phyloP scores from a whole-genome alignment of 2,797 vertebrate genomes.

The Hydrocynus forskahlii region DNA sequence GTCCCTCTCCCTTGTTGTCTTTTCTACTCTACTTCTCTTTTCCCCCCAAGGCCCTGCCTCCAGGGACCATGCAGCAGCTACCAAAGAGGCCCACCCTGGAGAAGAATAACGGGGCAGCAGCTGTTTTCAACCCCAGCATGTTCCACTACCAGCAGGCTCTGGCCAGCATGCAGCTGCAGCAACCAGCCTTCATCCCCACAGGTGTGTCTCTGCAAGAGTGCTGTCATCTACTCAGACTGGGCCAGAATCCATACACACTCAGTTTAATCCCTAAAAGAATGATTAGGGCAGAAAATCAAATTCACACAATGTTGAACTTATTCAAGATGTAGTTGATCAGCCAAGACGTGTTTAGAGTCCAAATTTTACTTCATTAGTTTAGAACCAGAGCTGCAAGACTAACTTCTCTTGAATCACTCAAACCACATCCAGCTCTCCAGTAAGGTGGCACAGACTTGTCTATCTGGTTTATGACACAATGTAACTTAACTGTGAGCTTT shows the following conservation, averaged over 20 bases:
- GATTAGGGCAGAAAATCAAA: too few relatives aligned
- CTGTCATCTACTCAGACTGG: background rate
- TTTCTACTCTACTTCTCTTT: slow-evolving; percentile 25
- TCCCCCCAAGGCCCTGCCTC: slow-evolving; percentile 83
- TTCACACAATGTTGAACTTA: too few relatives aligned
- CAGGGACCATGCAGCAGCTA: slow-evolving; percentile 88
- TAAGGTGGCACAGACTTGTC: too few relatives aligned
- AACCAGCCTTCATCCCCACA: slow-evolving; percentile 89
- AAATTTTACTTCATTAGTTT: too few relatives aligned
- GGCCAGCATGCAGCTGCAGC: slow-evolving; percentile 96
- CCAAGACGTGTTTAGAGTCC: too few relatives aligned
- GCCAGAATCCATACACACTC: background rate
- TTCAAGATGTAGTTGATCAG: too few relatives aligned
- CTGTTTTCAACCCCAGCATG: slow-evolving; percentile 92
- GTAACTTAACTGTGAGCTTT: too few relatives aligned
- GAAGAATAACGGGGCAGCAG: slow-evolving; percentile 91
- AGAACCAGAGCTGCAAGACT: too few relatives aligned
- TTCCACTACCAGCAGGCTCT: slow-evolving; percentile 98
- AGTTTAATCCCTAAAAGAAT: background rate
- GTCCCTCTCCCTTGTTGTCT: background rate
- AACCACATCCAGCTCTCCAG: too few relatives aligned
- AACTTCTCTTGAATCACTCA: too few relatives aligned
- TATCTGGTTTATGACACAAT: too few relatives aligned
- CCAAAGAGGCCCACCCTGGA: slow-evolving; percentile 94
- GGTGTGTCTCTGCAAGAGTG: slow-evolving; percentile 77